A percentile compares a stretch with the other conserved stretches of the same genome.
phyloP scores from a whole-genome alignment of 1,140 invertebrate genomes.

The Berghia stephanieae region DNA sequence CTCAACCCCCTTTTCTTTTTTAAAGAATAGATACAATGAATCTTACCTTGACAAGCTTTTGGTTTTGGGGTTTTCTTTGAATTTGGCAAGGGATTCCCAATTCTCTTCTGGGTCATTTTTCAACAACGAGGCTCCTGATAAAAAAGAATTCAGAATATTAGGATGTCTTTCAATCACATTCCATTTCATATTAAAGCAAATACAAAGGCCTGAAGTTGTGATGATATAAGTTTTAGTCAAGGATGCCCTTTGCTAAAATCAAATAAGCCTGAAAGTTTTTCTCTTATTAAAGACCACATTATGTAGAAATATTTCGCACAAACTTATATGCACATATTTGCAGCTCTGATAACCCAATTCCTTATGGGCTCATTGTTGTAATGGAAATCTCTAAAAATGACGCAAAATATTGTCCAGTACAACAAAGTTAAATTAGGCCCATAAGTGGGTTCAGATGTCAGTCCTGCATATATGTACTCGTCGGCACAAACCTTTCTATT shows the following conservation, averaged over 20 bases:
- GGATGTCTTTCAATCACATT: neutral
- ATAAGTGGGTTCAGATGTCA: too few relatives aligned
- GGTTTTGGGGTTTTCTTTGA: constrained; percentile 51
- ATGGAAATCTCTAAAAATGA: too few relatives aligned
- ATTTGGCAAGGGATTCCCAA: constrained; percentile 50
- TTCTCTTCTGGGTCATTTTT: constrained; percentile 50
- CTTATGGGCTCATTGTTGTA: too few relatives aligned
- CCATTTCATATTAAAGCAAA: constrained; percentile 1
- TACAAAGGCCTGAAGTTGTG: neutral
- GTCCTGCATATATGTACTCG: too few relatives aligned
- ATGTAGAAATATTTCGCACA: too few relatives aligned
- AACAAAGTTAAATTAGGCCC: too few relatives aligned
- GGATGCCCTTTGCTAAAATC: neutral
- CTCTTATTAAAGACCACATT: too few relatives aligned
- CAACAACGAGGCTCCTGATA: constrained; percentile 48
- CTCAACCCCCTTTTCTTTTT: constrained; percentile 33
- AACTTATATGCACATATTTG: too few relatives aligned
- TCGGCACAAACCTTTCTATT: too few relatives aligned
- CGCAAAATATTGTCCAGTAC: too few relatives aligned
- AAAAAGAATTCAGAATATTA: neutral
- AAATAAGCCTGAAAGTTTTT: too few relatives aligned
- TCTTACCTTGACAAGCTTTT: constrained; percentile 27
- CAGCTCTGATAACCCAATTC: too few relatives aligned
- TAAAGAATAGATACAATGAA: neutral
- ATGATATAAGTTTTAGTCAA: neutral